Conservation (phyloP, 2,888 invertebrate species). For the Hydrotaea diabolus region DNA sequence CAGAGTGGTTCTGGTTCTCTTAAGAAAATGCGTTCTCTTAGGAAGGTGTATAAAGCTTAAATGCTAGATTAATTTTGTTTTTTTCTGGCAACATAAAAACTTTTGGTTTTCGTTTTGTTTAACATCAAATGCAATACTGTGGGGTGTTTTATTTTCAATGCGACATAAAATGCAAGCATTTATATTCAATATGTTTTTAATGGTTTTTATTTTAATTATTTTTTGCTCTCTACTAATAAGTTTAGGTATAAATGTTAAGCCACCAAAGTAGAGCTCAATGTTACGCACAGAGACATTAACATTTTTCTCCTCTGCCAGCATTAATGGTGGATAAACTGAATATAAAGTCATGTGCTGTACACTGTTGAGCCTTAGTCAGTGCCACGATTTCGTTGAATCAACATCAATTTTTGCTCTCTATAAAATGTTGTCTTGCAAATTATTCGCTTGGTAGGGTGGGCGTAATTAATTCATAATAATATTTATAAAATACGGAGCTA, state of each 20-base stretch:
- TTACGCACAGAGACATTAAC: too few species aligned
- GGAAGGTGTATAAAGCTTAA: constrained; percentile 33
- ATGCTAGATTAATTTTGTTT: constrained; percentile 14
- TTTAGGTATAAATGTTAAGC: constrained; percentile 19
- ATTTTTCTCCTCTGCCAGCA: background rate
- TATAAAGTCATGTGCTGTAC: background rate
- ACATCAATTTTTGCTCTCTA: constrained; percentile 10
- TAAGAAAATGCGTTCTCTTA: too few species aligned
- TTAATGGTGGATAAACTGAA: background rate
- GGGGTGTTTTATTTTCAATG: constrained; percentile 5
- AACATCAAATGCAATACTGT: constrained; percentile 38
- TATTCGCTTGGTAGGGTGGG: background rate
- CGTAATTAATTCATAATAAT: background rate
- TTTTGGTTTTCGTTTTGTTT: background rate
- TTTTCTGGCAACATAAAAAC: constrained; percentile 11
- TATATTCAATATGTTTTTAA: background rate
- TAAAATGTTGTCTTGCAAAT: background rate
- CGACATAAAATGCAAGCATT: constrained; percentile 16
- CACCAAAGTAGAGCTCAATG: background rate
- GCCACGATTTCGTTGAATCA: background rate
- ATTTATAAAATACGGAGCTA: constrained; percentile 45
- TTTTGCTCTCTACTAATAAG: background rate
- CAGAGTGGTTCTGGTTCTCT: constrained; percentile 29
- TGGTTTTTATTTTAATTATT: background rate
- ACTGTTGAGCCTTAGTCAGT: background rate